Base-by-base conservation (phyloP, 2,888 invertebrate genomes). In the Biston betularia region DNA sequence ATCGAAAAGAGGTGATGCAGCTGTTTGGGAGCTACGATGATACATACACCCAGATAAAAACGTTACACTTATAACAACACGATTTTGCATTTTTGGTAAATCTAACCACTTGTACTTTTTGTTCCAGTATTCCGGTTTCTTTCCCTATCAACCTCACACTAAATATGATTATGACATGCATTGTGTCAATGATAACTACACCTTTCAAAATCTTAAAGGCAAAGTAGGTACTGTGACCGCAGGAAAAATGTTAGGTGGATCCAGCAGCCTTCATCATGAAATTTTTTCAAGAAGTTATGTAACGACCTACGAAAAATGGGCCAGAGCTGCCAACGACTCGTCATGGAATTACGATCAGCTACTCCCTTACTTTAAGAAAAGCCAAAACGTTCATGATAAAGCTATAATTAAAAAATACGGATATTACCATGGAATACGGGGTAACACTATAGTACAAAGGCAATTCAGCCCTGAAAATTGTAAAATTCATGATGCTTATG, bases 181-280 rank as follows among this genome's bases (percentile, higher is more conserved):
- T 4, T 9, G 10, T 7, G 34, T 49, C 0, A 61, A 71, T 42
- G 66, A 69, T 11, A 46, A 50, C 5, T 58, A 65, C 15, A 38
- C 65, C 2, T 59, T 44, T 42, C 68, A 70, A 38, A 45, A 65
- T 12, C 34, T 54, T 3, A 52, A 59, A 35, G 64, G 49, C 6
- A 14, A 40, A 4, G 40, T 12, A 6, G 42, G 10, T 1, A 8
- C 6, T 8, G 7, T 71, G 2, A 65, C 68, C 0, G 52, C 50
- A 9, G 75, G 74, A 33, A 75, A 75, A 34, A 67, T 69, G 66
- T 12, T 72, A 1, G 72, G 75, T 11, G 75, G 72, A 0, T 63
- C 54, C 9, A 62, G 72, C n/a, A 9, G 45, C 2, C 12, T 75
- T 0, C 63, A 72, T 11, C 74, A 75, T 44, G 1, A 59, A 0